Base-by-base conservation (phyloP, 2,113 vertebrate species). In the Emydura subglobosa region DNA sequence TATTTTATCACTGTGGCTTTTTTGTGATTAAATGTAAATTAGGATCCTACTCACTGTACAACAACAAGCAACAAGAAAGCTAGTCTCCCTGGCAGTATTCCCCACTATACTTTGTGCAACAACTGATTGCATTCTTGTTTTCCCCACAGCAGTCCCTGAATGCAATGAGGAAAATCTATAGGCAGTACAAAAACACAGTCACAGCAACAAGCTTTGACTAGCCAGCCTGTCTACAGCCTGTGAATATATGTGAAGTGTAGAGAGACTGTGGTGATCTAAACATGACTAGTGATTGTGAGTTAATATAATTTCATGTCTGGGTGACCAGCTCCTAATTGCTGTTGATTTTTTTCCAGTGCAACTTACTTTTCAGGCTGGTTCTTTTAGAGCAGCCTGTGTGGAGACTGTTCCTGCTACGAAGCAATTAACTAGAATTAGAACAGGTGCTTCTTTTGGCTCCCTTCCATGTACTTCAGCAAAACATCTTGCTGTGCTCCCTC, bases 401-500 rank as follows among this genome's bases (percentile, higher is more conserved):
- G 57, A 92, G 74, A 42, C 1, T 1, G n/a, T 90, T 59, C 47
- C 51, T 87, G 49, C 49, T 86, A 88, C 49, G 74, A 96, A 49
- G 74, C 65, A 95, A 89, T 93, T 92, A 94, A 19, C 72, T 92
- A 80, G 81, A 92, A 86, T 94, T 92, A 95, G 82, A 39, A n/a
- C 92, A 95, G 96, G 91, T 92, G 61, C 27, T 96, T 91, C 51
- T 89, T 74, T 88, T 94, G 95, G 83, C 81, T 95, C 7, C 55
- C 2, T 0, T 85, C 79, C 85, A 74, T 0, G 0, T 47, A 44
- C 92, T 51, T 79, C 93, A 94, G 92, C 12, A 83, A 44, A 1
- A 19, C 61, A 68, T 42, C 90, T 49, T 49, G 53, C 42, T 10
- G 55, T 47, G 27, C 27, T 47, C 42, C 31, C 85, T 89, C 4